Evolutionary conservation across 2,113 vertebrate species (phyloP).

Genomic region (Callospermophilus lateralis): DNA sequence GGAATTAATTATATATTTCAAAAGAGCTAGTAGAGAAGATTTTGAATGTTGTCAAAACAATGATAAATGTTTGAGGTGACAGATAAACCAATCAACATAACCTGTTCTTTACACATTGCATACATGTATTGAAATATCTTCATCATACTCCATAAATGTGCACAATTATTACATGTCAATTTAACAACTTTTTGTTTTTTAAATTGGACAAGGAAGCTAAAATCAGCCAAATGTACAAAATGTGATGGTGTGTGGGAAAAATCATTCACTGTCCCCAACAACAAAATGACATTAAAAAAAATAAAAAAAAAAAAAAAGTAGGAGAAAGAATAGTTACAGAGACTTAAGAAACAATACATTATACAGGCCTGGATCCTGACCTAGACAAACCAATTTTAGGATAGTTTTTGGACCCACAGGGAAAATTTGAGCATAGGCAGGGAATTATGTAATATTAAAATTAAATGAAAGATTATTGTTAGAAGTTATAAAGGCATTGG

Average conservation of each 20-base stretch:
- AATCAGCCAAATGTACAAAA: not conserved
- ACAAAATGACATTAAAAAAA: not conserved
- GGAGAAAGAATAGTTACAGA: conserved; percentile 4
- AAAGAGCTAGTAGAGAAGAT: not conserved
- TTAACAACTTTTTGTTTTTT: not conserved
- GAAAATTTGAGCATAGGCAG: not conserved
- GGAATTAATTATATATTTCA: not conserved
- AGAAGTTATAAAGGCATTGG: not conserved
- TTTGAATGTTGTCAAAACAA: not conserved
- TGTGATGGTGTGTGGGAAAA: not conserved
- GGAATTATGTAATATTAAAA: not conserved
- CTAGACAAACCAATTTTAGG: not conserved
- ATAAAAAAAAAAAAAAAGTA: not conserved
- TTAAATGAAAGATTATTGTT: conserved; percentile 9
- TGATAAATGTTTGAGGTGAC: not conserved
- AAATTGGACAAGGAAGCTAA: not conserved
- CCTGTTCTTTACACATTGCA: not conserved
- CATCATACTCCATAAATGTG: not conserved
- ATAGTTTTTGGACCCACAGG: conserved; percentile 20
- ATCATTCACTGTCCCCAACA: not conserved
- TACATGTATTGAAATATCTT: not conserved
- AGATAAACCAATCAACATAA: not conserved
- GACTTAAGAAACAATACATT: not conserved
- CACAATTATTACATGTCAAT: not conserved
- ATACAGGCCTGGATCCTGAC: not conserved